Conservation (phyloP, 2,113 vertebrate genomes). For the Nettapus auritus region DNA sequence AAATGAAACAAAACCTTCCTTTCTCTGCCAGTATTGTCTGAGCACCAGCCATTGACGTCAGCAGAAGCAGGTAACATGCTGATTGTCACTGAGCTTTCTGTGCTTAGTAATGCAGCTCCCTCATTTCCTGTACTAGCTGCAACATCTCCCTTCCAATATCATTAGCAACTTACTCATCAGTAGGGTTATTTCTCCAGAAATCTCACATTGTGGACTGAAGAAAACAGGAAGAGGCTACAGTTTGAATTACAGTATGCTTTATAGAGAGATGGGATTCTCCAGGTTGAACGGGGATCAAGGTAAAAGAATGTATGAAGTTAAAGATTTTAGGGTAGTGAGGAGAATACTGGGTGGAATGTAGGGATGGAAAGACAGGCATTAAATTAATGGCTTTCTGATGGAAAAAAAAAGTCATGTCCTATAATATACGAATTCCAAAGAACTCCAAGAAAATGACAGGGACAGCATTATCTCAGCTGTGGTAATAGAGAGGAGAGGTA, state of each 20-base stretch:
- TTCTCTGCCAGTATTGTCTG: neutral
- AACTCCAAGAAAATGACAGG: neutral
- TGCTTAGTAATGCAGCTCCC: neutral
- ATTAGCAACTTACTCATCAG: neutral
- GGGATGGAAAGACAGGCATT: neutral
- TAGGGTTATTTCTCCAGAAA: slow-evolving; percentile 10
- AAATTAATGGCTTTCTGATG: neutral
- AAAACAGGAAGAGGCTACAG: neutral
- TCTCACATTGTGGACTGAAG: slow-evolving; percentile 9
- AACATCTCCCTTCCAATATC: neutral
- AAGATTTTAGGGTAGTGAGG: neutral
- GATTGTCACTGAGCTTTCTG: neutral
- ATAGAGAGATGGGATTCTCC: neutral
- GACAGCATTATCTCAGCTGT: neutral
- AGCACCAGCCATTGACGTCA: neutral
- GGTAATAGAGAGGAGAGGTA: neutral
- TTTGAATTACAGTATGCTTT: neutral
- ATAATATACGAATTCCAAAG: neutral
- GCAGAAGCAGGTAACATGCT: neutral
- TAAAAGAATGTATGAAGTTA: neutral
- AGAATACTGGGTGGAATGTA: neutral
- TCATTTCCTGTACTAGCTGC: neutral
- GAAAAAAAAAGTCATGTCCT: neutral
- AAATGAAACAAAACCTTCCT: neutral
- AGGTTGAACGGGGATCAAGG: neutral